Evolutionary conservation across 2,888 invertebrate species (phyloP).

Genomic region (Folsomia manolachei): DNA sequence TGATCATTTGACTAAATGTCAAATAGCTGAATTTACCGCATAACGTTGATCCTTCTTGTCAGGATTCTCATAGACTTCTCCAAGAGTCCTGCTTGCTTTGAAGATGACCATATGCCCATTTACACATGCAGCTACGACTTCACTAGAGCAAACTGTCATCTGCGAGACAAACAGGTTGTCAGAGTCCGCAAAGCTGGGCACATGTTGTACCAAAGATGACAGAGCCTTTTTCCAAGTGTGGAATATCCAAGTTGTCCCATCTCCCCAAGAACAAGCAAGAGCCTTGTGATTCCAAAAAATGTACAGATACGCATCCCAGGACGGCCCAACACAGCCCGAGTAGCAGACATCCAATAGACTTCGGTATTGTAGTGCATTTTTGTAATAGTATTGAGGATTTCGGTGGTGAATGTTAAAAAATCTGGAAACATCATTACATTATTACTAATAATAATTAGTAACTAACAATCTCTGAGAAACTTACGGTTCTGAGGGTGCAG

Average conservation of each 20-base stretch:
- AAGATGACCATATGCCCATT: constrained; percentile 10
- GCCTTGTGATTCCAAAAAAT: constrained; percentile 9
- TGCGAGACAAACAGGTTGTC: constrained; percentile 3
- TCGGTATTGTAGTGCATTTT: background rate
- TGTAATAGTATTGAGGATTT: constrained; percentile 8
- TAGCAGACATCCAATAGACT: background rate
- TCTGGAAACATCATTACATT: too few species aligned
- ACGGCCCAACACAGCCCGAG: background rate
- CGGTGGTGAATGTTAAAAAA: background rate
- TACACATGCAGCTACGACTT: background rate
- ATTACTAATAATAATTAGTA: too few species aligned
- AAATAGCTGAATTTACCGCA: too few species aligned
- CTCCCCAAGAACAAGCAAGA: constrained; percentile 2
- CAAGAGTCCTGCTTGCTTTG: background rate
- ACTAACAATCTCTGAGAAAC: background rate
- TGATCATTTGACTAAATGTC: too few species aligned
- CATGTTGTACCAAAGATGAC: background rate
- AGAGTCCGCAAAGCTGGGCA: background rate
- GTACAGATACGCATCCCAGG: too few species aligned
- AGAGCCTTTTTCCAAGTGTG: background rate
- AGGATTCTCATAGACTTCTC: too few species aligned
- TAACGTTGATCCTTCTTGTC: too few species aligned
- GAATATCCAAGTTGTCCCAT: constrained; percentile 12
- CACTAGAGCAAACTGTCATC: background rate
- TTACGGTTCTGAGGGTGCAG: background rate